Conservation (phyloP, 2,888 invertebrate genomes). For the Salpingus planirostris region DNA sequence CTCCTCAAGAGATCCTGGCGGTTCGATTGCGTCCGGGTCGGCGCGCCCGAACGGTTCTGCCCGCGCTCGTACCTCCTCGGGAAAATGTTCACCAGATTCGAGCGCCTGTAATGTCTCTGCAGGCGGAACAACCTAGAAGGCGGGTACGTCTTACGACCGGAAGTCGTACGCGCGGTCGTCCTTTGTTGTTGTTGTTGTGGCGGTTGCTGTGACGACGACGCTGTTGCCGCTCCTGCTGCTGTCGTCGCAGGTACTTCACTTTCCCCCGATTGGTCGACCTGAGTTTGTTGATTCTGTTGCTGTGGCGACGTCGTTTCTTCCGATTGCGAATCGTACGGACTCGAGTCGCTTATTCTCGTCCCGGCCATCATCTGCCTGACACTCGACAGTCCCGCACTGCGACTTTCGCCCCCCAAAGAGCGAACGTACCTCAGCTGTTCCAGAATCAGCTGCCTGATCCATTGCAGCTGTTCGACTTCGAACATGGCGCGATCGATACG, state of each 20-base stretch:
- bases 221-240: conserved; percentile 2
- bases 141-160: conserved; percentile 33
- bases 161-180: conserved; percentile 16
- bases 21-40: conserved; percentile 2
- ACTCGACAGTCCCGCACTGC: conserved; percentile 31
- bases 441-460: conserved; percentile 55
- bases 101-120: conserved; percentile 28
- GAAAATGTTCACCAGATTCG: conserved; percentile 27
- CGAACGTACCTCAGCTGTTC: conserved; percentile 53
- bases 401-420: conserved; percentile 39
- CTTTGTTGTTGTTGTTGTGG: too few relatives aligned
- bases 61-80: conserved; percentile 25
- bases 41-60: conserved; percentile 15
- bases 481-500: conserved; percentile 38
- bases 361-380: conserved; percentile 42
- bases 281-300: neutral
- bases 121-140: conserved; percentile 30
- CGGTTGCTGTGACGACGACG: conserved; percentile 9
- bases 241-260: neutral
- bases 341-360: conserved; percentile 38
- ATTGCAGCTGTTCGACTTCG: conserved; percentile 45
- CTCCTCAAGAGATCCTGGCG: neutral
- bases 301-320: conserved; percentile 14
- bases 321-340: conserved; percentile 31
- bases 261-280: neutral